Base-by-base conservation (phyloP, 92 coral and sea anemone species). In the Desmophyllum pertusum region DNA sequence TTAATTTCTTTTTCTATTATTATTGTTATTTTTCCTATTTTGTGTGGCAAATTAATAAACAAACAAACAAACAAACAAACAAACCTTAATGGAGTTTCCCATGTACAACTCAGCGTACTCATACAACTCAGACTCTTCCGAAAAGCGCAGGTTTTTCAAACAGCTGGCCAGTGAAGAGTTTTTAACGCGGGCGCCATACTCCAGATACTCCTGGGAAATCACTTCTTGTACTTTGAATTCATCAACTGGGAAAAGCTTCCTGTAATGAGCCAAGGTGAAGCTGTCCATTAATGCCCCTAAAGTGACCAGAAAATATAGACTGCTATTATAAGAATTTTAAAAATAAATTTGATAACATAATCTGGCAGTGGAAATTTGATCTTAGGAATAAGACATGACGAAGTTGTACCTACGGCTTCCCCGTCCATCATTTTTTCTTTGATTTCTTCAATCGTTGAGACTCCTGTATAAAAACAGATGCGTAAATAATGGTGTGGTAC, bases 271-370 rank as follows among this genome's bases (percentile, higher is more conserved):
- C 15, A 93, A 76, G 76, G 88, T 29, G 61, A 88, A 93, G 30
- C 93, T 90, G 78, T 95, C 98, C 88, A 95, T 67, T 6, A 95
- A 82, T 25, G 91, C 94, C 0, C 98, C 98, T 95, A 45, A 10
- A 64, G 21, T 29, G 50, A 50, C 5, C 30, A 59, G 42, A 51
- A 35, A 17, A 36, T 6, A 11, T 5, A 33, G 39, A 19, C 25
- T 55, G 9, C 63, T 8, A 0, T 53, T 21, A n/a, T 57, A 31
- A 7, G 6, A n/a, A n/a, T 57, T 2, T 25, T 23, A n/a, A 57
- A 59, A 29, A 4, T 7, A 9, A 55, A 6, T 23, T 15, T n/a
- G 10, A 55, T 23, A 25, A n/a, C 53, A 55, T 5, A 18, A 55
- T 8, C 30, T 23, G 7, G 27, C 6, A 25, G 10, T n/a, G 63